Evolutionary conservation across 2,113 vertebrate genomes (phyloP).

Genomic region (Calyptomena viridis): DNA sequence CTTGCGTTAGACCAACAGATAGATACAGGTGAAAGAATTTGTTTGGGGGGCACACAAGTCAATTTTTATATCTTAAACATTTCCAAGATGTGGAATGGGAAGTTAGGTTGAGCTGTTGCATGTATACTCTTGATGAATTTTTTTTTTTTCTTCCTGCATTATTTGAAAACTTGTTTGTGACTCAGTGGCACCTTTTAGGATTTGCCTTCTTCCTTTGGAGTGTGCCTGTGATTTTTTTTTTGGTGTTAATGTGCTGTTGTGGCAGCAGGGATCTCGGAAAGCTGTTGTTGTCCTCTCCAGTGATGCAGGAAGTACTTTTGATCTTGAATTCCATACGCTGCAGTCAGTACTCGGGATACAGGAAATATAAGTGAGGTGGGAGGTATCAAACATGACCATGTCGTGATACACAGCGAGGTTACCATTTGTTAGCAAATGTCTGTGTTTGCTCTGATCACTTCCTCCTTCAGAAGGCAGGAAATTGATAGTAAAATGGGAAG

Average conservation of each 20-base stretch:
- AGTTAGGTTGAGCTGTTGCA: background rate
- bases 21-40: background rate
- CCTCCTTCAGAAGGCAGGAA: background rate
- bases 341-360: background rate
- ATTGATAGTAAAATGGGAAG: background rate
- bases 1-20: background rate
- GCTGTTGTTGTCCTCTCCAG: background rate
- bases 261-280: background rate
- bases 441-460: background rate
- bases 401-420: accelerated
- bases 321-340: background rate
- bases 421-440: background rate
- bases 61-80: background rate
- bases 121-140: background rate
- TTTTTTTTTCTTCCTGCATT: background rate
- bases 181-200: background rate
- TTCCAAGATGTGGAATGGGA: background rate
- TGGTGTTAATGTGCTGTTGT: background rate
- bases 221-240: background rate
- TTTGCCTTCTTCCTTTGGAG: background rate
- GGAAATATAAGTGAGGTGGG: background rate
- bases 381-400: background rate
- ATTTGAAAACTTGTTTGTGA: background rate
- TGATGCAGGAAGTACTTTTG: background rate
- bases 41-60: accelerated